Conservation (phyloP, 2,888 invertebrate genomes). For the Pyrrhia umbra region DNA sequence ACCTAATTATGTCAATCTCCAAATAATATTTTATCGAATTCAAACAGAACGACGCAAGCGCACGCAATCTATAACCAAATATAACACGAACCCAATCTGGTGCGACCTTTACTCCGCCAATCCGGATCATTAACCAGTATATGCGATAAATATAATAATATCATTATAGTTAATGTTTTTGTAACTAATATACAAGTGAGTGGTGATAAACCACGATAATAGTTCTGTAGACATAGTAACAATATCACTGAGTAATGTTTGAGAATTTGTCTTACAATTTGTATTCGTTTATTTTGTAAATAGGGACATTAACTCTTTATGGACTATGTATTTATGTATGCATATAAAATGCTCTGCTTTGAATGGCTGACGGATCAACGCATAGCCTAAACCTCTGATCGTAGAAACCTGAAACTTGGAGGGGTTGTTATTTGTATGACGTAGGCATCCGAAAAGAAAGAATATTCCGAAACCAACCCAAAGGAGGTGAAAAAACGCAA, state of each 20-base stretch:
- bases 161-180: conserved; percentile 2
- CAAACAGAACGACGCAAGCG: background rate
- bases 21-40: background rate
- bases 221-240: conserved; percentile 32
- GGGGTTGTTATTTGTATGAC: no score
- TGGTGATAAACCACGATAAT: conserved; percentile 17
- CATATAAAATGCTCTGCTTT: background rate
- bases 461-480: no score
- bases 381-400: no score
- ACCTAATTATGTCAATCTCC: background rate
- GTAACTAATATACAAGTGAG: background rate
- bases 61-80: conserved; percentile 7
- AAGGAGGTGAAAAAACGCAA: no score
- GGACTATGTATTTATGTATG: background rate
- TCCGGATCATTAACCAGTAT: conserved; percentile 48
- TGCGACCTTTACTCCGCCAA: conserved; percentile 17
- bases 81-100: conserved; percentile 12
- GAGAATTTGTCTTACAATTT: conserved; percentile 5
- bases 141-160: conserved; percentile 23
- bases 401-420: no score
- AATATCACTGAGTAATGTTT: background rate
- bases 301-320: background rate
- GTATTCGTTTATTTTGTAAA: conserved; percentile 6
- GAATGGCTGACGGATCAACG: no score
- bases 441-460: no score